These are phyloP conservation scores for Saturnia japonica DNA, from an alignment of 2,888 invertebrate species.

Conservation along the genomic window DNA sequence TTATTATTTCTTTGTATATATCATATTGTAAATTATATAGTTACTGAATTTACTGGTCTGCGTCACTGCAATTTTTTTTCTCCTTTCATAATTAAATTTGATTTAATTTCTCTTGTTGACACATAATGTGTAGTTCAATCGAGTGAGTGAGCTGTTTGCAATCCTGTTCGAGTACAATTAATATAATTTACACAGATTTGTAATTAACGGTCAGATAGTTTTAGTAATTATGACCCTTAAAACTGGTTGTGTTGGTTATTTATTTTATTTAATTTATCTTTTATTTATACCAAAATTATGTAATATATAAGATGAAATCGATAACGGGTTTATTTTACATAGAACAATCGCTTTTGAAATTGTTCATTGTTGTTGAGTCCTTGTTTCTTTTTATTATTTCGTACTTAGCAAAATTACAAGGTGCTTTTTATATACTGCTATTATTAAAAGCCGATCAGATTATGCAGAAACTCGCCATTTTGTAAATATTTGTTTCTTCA, in stretches of 20 bases:
- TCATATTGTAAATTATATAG: background rate
- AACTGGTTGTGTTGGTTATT: slow-evolving; percentile 79
- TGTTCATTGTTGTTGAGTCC: slow-evolving; percentile 50
- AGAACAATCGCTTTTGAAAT: slow-evolving; percentile 58
- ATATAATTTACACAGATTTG: slow-evolving; percentile 43
- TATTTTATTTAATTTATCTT: slow-evolving; percentile 77
- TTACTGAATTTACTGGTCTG: background rate
- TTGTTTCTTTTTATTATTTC: slow-evolving; percentile 51
- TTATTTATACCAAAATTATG: slow-evolving; percentile 73
- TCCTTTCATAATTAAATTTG: background rate
- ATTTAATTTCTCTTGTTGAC: background rate
- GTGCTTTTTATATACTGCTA: slow-evolving; percentile 59
- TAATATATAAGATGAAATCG: slow-evolving; percentile 47
- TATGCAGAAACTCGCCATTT: slow-evolving; percentile 67
- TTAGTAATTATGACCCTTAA: slow-evolving; percentile 62
- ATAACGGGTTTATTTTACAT: slow-evolving; percentile 61
- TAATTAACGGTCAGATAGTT: slow-evolving; percentile 50
- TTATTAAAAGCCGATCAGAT: slow-evolving; percentile 43
- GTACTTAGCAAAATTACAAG: slow-evolving; percentile 70
- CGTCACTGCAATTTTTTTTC: background rate
- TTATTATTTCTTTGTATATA: background rate
- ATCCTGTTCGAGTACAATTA: slow-evolving; percentile 58
- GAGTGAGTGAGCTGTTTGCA: background rate
- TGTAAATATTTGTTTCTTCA: slow-evolving; percentile 66
- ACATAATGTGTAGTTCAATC: background rate